phyloP scores from a whole-genome alignment of 2,888 invertebrate species.

The Lithophane leautieri region DNA sequence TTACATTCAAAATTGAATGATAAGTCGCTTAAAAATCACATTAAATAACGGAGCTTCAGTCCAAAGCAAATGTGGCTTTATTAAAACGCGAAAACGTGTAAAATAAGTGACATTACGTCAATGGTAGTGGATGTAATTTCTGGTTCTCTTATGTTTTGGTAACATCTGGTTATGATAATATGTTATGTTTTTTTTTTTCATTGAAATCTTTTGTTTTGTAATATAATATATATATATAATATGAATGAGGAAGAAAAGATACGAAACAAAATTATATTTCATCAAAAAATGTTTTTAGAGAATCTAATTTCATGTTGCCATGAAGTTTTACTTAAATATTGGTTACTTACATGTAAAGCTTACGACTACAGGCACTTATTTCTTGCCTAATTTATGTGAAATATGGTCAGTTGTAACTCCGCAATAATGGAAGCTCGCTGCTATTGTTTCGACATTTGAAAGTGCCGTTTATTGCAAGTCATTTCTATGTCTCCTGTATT shows the following conservation, averaged over 20 bases:
- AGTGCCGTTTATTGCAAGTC: conserved; percentile 47
- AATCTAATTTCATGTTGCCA: conserved; percentile 4
- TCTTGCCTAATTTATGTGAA: conserved; percentile 53
- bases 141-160: too few species aligned
- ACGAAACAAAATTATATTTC: background rate
- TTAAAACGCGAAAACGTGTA: background rate
- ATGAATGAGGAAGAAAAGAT: background rate
- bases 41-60: background rate
- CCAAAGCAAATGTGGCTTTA: conserved; percentile 44
- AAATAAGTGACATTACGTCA: conserved; percentile 29
- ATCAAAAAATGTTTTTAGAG: background rate
- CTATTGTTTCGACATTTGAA: conserved; percentile 62
- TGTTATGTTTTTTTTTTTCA: conserved; percentile 19
- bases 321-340: conserved; percentile 10
- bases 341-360: conserved; percentile 29
- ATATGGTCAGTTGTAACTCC: conserved; percentile 42
- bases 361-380: conserved; percentile 42
- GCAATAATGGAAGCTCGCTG: conserved; percentile 48
- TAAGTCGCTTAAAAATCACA: background rate
- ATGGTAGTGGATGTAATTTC: background rate
- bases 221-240: background rate
- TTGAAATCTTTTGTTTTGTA: conserved; percentile 15
- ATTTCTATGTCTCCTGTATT: conserved; percentile 31
- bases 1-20: conserved; percentile 48
- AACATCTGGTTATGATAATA: too few species aligned